These are phyloP conservation scores for Sphinx pinastri DNA, from an alignment of 2,888 invertebrate genomes.

Conservation along the genomic window DNA sequence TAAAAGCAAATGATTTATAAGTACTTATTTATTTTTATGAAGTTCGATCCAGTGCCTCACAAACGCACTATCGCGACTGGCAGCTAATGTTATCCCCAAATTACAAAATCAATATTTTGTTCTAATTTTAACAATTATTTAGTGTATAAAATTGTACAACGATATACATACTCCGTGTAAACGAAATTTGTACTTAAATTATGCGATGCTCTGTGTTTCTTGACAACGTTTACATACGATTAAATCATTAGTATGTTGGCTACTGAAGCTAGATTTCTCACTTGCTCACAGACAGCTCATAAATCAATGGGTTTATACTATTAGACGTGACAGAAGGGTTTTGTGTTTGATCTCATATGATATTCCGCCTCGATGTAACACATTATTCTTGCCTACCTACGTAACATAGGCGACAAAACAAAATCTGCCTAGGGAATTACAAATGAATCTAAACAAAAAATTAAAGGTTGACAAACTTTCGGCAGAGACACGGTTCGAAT, in stretches of 20 bases:
- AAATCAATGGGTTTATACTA: conserved; percentile 14
- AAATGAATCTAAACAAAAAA: conserved; percentile 72
- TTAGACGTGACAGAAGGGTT: conserved; percentile 3
- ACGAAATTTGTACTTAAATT: not conserved
- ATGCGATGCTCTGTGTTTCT: not conserved
- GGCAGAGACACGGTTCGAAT: conserved; percentile 76
- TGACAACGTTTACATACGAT: not conserved
- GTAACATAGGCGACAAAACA: conserved; percentile 23
- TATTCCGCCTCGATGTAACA: conserved; percentile 6
- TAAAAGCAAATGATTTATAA: too few relatives aligned
- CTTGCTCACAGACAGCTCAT: conserved; percentile 1
- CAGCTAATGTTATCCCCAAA: not conserved
- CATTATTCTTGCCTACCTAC: not conserved
- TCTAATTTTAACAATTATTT: not conserved
- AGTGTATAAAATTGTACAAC: not conserved
- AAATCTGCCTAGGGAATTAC: conserved; percentile 37
- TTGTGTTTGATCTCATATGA: conserved; percentile 16
- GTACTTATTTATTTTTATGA: too few relatives aligned
- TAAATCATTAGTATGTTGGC: not conserved
- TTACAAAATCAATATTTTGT: not conserved
- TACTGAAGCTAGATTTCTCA: conserved; percentile 8
- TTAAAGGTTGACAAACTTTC: conserved; percentile 82
- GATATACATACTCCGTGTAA: not conserved
- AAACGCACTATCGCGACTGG: too few relatives aligned
- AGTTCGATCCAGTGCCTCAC: too few relatives aligned